Percentiles rank a stretch among this genome's conserved stretches.
phyloP scores from a whole-genome alignment of 2,888 invertebrate species.

The Corythucha ciliata region DNA sequence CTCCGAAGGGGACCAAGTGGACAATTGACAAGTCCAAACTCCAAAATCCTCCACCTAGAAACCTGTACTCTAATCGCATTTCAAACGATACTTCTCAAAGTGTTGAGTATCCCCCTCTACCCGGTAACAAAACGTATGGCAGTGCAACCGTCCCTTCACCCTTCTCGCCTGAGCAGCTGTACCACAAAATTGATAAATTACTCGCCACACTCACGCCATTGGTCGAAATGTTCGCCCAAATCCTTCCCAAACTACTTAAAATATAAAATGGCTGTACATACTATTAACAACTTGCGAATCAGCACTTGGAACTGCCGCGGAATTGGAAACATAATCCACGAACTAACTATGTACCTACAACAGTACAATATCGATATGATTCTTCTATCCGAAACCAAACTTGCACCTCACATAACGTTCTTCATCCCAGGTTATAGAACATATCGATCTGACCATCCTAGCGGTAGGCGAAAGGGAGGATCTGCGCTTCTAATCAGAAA shows the following conservation, averaged over 20 bases:
- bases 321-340: background rate
- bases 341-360: background rate
- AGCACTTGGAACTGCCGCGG: conserved; percentile 12
- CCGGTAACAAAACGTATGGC: conserved; percentile 1
- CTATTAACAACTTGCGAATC: background rate
- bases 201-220: conserved; percentile 8
- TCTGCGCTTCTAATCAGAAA: conserved; percentile 9
- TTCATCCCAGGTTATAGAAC: background rate
- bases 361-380: background rate
- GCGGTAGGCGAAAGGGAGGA: conserved; percentile 10
- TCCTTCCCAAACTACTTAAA: conserved; percentile 11
- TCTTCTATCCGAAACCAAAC: conserved; percentile 2
- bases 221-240: conserved; percentile 1
- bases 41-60: conserved; percentile 3
- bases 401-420: conserved; percentile 5
- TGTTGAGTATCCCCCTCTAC: background rate
- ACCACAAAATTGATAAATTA: conserved; percentile 9
- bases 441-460: conserved; percentile 2
- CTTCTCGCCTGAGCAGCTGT: conserved; percentile 6
- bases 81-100: background rate
- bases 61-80: background rate
- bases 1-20: background rate
- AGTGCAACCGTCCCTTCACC: conserved; percentile 5
- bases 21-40: background rate
- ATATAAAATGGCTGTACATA: background rate